Base-by-base conservation (phyloP, 1,140 invertebrate species). In the Pachyrhynchus sulphureomaculatus region DNA sequence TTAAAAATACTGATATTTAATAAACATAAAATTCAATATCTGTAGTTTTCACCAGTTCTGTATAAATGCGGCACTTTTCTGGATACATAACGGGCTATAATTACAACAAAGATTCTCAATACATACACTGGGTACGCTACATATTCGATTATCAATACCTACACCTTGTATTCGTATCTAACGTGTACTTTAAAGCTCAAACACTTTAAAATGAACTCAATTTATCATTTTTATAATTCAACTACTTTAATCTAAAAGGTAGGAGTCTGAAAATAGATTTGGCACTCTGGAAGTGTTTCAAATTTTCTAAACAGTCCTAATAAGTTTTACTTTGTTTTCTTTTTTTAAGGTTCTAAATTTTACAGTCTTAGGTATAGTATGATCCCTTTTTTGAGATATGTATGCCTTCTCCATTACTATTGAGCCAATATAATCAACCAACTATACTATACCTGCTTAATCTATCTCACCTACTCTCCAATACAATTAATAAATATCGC, bases 301-400 rank as follows among this genome's bases (percentile, higher is more conserved):
- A 18, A 32, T 32, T 48, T 13, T 21, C 26, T 29, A 29, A 29
- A 29, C 8, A 29, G 12, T 1, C 12, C 1, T 29, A 29, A 6
- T 29, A 47, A 1, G 5, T 2, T 47, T 47, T 47, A 20, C 17
- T 47, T 21, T 23, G 1, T n/a, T 10, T 47, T 47, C 13, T 21
- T n/a, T 10, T 47, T 47, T 23, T 20, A 3, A 0, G 2, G 34
- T 15, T 49, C 29, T 49, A 33, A 6, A 34, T 32, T n/a, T 49
- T 49, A 26, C 47, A 49, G 47, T 49, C 47, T 49, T 49, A 33
- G 32, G 47, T 33, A 49, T 34, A 49, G 32, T 20, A 49, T 49
- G 47, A 33, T 49, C 47, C 47, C 47, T 15, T 18, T 49, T 24
- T 49, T 34, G n/a, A 49, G 47, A 49, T 49, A 49, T 49, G 47